These are phyloP conservation scores for Drosophila lowei DNA, from an alignment of 1,140 invertebrate species.

Conservation along the genomic window DNA sequence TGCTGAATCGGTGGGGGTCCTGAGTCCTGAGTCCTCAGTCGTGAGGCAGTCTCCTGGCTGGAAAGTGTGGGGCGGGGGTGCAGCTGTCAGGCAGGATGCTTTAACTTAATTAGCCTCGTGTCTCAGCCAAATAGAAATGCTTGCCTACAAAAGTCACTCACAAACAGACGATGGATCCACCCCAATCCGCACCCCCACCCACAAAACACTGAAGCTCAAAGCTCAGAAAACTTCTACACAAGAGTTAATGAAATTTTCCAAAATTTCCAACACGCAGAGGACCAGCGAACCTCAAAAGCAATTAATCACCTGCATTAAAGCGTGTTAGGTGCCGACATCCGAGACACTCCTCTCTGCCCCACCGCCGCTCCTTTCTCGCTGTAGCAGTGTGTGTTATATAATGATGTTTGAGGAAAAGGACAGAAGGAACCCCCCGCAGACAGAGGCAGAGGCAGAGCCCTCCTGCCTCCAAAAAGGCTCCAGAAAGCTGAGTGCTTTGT, in stretches of 20 bases:
- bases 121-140: constrained; percentile 70
- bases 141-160: constrained; percentile 77
- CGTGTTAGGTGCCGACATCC: constrained; percentile 70
- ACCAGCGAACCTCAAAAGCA: constrained; percentile 74
- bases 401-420: constrained; percentile 60
- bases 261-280: constrained; percentile 72
- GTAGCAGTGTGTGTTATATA: constrained; percentile 28
- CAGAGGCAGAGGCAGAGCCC: neutral
- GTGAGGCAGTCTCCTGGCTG: neutral
- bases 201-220: constrained; percentile 19
- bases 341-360: constrained; percentile 15
- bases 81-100: constrained; percentile 54
- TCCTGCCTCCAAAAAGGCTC: neutral
- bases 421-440: constrained; percentile 35
- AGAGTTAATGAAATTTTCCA: constrained; percentile 78
- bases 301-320: constrained; percentile 81
- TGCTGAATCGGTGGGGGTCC: neutral
- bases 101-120: constrained; percentile 74
- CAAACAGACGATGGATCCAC: constrained; percentile 19
- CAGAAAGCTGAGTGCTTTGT: constrained; percentile 64
- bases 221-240: constrained; percentile 55
- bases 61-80: constrained; percentile 1
- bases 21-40: neutral
- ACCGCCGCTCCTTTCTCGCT: neutral
- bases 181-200: neutral